Conservation (phyloP, 2,797 vertebrate genomes). For the Anguilla anguilla region DNA sequence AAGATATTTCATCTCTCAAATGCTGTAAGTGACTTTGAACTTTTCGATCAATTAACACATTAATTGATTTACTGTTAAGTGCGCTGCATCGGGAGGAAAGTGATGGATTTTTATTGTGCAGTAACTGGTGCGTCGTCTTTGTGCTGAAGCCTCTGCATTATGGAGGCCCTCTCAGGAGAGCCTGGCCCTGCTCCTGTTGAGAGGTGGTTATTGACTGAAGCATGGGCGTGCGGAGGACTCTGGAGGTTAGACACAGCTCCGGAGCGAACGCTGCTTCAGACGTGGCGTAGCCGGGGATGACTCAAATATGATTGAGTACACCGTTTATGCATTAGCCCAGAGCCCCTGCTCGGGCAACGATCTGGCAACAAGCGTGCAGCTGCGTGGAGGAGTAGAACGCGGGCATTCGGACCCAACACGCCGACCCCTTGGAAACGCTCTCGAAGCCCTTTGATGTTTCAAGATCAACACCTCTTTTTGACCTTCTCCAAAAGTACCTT, state of each 20-base stretch:
- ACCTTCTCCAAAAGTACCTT: constrained; percentile 7
- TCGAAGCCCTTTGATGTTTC: constrained; percentile 26
- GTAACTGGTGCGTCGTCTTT: constrained; percentile 14
- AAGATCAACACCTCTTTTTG: constrained; percentile 37
- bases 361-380: constrained; percentile 38
- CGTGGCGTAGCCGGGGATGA: constrained; percentile 30
- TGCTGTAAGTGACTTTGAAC: constrained; percentile 18
- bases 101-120: constrained; percentile 6
- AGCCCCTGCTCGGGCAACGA: constrained; percentile 42
- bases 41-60: constrained; percentile 21
- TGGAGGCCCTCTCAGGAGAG: constrained; percentile 31
- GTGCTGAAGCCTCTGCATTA: constrained; percentile 18
- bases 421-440: constrained; percentile 5
- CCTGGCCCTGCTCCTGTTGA: constrained; percentile 38
- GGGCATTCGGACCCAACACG: constrained; percentile 19
- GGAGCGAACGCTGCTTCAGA: constrained; percentile 29
- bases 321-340: constrained; percentile 56
- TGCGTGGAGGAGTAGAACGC: constrained; percentile 23
- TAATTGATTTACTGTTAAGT: constrained; percentile 19
- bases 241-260: constrained; percentile 21
- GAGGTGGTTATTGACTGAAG: constrained; percentile 47
- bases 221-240: constrained; percentile 46
- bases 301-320: constrained; percentile 47
- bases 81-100: background rate
- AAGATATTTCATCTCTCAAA: constrained; percentile 20